phyloP scores from a whole-genome alignment of 2,888 invertebrate genomes.

The Aphodius granarius region DNA sequence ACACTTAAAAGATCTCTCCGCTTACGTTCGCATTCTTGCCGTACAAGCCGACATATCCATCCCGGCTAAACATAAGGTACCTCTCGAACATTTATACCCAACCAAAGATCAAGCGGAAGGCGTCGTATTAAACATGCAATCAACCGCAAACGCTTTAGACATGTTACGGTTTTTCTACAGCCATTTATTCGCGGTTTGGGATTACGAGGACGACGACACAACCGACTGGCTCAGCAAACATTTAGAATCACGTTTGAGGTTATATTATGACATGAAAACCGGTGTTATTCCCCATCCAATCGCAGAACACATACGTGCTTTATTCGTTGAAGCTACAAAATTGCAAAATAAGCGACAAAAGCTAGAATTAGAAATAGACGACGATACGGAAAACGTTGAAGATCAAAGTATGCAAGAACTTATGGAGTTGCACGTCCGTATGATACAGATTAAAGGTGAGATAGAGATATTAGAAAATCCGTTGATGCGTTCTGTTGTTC shows the following conservation, averaged over 20 bases:
- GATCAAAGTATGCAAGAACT: conserved; percentile 52
- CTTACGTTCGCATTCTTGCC: conserved; percentile 62
- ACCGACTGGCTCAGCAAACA: conserved; percentile 61
- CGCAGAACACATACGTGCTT: conserved; percentile 56
- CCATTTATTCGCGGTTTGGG: conserved; percentile 73
- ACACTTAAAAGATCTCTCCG: conserved; percentile 59
- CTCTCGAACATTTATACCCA: conserved; percentile 66
- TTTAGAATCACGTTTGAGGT: conserved; percentile 57
- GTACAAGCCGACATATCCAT: conserved; percentile 66
- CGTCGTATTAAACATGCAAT: conserved; percentile 58
- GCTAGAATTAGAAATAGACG: conserved; percentile 52
- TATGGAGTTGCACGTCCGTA: conserved; percentile 59
- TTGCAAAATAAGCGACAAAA: conserved; percentile 56
- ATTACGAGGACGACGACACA: conserved; percentile 64
- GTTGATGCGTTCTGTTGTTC: conserved; percentile 57
- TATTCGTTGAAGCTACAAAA: conserved; percentile 59
- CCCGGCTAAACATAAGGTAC: conserved; percentile 63
- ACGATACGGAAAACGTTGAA: conserved; percentile 41
- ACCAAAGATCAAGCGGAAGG: conserved; percentile 63
- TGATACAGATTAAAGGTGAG: conserved; percentile 61
- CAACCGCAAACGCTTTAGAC: conserved; percentile 67
- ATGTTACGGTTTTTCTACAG: conserved; percentile 67
- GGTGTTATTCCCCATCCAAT: conserved; percentile 56
- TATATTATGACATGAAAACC: conserved; percentile 62
- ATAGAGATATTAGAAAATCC: conserved; percentile 64